Conservation (phyloP, 2,888 invertebrate genomes). For the Melipona beecheii region DNA sequence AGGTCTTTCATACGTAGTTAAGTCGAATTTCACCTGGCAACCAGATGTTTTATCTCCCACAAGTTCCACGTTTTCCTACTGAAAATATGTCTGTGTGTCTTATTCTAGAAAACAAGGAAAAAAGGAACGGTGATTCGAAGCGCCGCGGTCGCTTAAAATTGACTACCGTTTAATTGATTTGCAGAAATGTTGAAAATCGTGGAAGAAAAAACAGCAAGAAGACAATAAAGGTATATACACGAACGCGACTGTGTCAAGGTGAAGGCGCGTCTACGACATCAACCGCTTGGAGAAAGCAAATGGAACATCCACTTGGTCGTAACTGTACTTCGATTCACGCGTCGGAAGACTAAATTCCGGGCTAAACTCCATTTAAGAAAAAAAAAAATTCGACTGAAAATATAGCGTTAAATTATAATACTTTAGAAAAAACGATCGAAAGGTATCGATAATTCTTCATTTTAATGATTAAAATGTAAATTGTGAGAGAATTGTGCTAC, state of each 20-base stretch:
- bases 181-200: conserved; percentile 4
- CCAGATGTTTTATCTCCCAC: conserved; percentile 48
- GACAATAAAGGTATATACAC: conserved; percentile 45
- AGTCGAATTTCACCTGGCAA: conserved; percentile 55
- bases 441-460: neutral
- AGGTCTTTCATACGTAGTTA: conserved; percentile 40
- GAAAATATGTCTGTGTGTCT: neutral
- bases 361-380: conserved; percentile 9
- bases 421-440: neutral
- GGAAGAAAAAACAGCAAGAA: conserved; percentile 20
- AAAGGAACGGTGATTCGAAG: neutral
- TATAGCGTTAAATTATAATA: neutral
- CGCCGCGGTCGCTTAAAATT: neutral
- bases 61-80: conserved; percentile 20
- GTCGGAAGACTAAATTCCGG: conserved; percentile 22
- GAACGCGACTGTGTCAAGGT: conserved; percentile 78
- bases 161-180: neutral
- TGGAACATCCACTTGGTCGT: conserved; percentile 52
- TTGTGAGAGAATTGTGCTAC: neutral
- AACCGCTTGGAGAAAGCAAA: conserved; percentile 72
- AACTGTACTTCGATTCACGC: conserved; percentile 60
- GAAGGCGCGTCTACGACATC: conserved; percentile 73
- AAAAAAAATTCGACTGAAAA: neutral
- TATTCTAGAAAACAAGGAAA: neutral
- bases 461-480: neutral